A percentile compares a stretch with the other conserved stretches of the same genome.
phyloP scores from a whole-genome alignment of 1,140 invertebrate genomes.

The Cherax destructor region DNA sequence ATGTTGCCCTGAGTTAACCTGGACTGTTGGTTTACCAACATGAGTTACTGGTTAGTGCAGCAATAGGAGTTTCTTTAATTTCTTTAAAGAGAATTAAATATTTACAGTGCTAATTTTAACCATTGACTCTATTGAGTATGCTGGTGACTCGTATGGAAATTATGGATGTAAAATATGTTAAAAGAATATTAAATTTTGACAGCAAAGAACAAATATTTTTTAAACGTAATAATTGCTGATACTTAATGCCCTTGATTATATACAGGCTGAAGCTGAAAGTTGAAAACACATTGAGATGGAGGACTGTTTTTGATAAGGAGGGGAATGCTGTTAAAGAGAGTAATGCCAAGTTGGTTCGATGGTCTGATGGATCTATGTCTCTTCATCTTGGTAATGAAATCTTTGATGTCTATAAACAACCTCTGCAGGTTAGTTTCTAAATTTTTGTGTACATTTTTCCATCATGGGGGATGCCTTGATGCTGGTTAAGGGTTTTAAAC shows the following conservation, averaged over 20 bases:
- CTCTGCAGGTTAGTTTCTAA: conserved; percentile 80
- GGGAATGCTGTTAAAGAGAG: conserved; percentile 92
- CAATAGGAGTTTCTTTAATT: no score
- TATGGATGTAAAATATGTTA: no score
- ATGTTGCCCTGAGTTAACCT: no score
- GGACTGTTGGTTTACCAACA: no score
- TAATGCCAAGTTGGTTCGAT: conserved; percentile 95
- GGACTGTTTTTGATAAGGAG: conserved; percentile 89
- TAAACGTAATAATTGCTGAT: not conserved
- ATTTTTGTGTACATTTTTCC: not conserved
- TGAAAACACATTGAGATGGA: conserved; percentile 98
- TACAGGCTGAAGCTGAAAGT: conserved; percentile 90
- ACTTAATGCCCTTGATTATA: not conserved
- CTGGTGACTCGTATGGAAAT: no score
- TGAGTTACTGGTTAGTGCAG: no score
- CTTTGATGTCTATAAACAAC: conserved; percentile 97
- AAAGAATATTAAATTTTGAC: no score
- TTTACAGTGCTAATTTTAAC: no score
- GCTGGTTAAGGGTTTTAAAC: no score
- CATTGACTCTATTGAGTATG: no score
- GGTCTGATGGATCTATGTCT: conserved; percentile 99
- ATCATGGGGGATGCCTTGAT: no score
- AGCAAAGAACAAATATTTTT: not conserved
- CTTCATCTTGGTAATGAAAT: conserved; percentile 97
- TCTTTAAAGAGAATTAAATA: no score